phyloP scores from a whole-genome alignment of 2,888 invertebrate species.

The Nudaria mundana region DNA sequence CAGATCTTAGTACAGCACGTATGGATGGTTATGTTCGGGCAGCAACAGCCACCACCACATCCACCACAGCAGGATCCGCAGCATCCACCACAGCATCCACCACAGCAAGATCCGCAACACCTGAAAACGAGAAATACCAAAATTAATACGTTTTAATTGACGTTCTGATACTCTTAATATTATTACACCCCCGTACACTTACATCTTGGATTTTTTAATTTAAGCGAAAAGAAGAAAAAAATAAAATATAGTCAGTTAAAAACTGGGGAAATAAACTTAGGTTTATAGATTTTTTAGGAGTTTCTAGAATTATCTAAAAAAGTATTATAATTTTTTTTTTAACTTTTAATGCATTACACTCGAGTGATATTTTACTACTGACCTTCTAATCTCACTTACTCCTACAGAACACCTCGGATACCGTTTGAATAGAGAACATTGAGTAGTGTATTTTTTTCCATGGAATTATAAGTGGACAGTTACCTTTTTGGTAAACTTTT shows the following conservation, averaged over 20 bases:
- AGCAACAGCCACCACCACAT: constrained; percentile 3
- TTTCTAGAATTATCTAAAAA: constrained; percentile 4
- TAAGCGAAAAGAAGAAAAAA: neutral
- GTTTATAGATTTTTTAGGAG: constrained; percentile 2
- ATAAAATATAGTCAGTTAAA: constrained; percentile 1
- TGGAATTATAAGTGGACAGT: neutral
- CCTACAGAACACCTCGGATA: constrained; percentile 10
- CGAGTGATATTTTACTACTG: constrained; percentile 6
- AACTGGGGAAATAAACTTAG: constrained; percentile 1
- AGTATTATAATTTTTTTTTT: constrained; percentile 4
- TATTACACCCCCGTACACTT: neutral
- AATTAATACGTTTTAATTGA: too few relatives aligned
- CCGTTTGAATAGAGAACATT: constrained; percentile 6
- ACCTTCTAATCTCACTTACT: constrained; percentile 7
- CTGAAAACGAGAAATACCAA: neutral
- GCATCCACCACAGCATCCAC: constrained; percentile 1
- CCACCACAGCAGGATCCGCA: constrained; percentile 3
- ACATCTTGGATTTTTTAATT: constrained; percentile 1
- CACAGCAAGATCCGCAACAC: constrained; percentile 5
- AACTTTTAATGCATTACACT: constrained; percentile 6
- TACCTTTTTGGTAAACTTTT: neutral
- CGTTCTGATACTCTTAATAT: neutral
- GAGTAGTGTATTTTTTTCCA: constrained; percentile 1
- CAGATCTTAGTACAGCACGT: constrained; percentile 6
- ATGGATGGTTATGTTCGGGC: constrained; percentile 5